Evolutionary conservation across 2,797 vertebrate species (phyloP).

Genomic region (Botia kubotai): DNA sequence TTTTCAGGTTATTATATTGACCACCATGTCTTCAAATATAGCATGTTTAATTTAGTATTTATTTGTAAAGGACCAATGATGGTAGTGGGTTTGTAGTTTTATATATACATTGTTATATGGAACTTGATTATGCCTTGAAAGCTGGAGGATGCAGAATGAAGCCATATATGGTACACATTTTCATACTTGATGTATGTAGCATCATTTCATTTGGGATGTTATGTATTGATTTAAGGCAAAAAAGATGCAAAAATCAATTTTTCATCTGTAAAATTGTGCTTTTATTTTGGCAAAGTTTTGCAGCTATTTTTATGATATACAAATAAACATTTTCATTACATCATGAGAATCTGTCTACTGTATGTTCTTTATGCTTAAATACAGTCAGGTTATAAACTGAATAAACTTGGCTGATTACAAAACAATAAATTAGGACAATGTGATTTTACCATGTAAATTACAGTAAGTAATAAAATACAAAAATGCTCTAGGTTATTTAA

Average conservation of each 20-base stretch:
- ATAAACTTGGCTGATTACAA: background rate
- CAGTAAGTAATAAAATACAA: background rate
- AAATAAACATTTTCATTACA: constrained; percentile 58
- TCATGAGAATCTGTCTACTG: constrained; percentile 27
- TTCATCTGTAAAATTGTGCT: constrained; percentile 22
- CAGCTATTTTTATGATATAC: constrained; percentile 57
- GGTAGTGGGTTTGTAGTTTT: constrained; percentile 28
- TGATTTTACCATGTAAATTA: background rate
- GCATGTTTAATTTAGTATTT: constrained; percentile 43
- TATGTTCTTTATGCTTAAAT: constrained; percentile 3
- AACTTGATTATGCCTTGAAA: constrained; percentile 24
- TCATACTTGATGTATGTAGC: constrained; percentile 37
- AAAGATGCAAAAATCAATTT: background rate
- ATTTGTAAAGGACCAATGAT: constrained; percentile 23
- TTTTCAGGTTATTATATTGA: constrained; percentile 24
- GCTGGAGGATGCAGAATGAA: constrained; percentile 28
- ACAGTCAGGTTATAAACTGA: no score
- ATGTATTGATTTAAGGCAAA: constrained; percentile 11
- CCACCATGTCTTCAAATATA: constrained; percentile 25
- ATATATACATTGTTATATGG: constrained; percentile 34
- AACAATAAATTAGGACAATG: background rate
- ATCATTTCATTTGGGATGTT: constrained; percentile 29
- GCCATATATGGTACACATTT: constrained; percentile 38
- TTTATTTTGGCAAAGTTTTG: constrained; percentile 47
- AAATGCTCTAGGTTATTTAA: constrained; percentile 1